Base-by-base conservation (phyloP, 2,888 invertebrate species). In the Aricia artaxerxes region DNA sequence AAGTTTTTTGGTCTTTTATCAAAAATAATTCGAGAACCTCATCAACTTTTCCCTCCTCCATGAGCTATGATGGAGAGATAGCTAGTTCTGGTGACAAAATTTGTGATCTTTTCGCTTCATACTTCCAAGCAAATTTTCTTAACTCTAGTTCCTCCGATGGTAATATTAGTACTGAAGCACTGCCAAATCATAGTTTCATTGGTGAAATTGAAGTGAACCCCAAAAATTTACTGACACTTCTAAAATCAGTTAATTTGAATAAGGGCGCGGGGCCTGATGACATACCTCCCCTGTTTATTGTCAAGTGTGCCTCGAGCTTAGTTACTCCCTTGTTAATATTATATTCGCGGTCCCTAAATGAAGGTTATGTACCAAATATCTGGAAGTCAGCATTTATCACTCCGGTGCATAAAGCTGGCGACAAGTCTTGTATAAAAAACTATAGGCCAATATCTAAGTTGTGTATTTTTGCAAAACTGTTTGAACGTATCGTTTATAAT, bases 381-480 rank as follows among this genome's bases (percentile, higher is more conserved):
- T 77, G 77, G 57, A 77, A 77, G n/a, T 60, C 77, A 2, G 77
- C 77, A 11, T 77, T 77, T 40, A 61, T 77, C 6, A 77, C 77
- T 2, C 77, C 77, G n/a, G 60, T 77, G 4, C 38, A 60, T 35
- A 77, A 77, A 61, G 40, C 38, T n/a, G 61, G 61, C 16, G 53
- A 38, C 38, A 77, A 40, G n/a, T 24, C 9, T 7, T 44, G 4
- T 1, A 24, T 73, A 16, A 73, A 73, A 44, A 73, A 73, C n/a
- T 73, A n/a, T 9, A 53, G 61, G 44, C 24, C 31, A 38, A 77
- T 60, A 9, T 77, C 77, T 5, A 77, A 77, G 7, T n/a, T 77
- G 6, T 77, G 77, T 61, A 38, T 61, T 16, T 77, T 77, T 5
- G 13, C 61, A 3, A 53, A 53, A 49, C 1, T 76, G 2, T 73